Evolutionary conservation across 2,888 invertebrate genomes (phyloP), one percentile per base, ranked within the genome.

Genomic region (Halictus ligatus): DNA sequence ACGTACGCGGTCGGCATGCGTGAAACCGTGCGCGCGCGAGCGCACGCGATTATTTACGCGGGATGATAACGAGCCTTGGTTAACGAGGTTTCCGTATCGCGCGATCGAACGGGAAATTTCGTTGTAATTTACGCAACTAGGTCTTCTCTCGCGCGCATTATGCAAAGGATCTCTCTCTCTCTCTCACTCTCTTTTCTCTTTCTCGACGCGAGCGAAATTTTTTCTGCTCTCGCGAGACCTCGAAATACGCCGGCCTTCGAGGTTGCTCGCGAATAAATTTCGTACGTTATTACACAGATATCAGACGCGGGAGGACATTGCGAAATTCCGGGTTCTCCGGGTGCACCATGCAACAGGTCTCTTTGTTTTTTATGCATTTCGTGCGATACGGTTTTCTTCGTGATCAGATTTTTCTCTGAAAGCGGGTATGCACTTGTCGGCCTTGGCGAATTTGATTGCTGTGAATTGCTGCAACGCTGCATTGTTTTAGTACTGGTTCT

Each of bases 31-130:
- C 73, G 64, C 25, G 48, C 50, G 64, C 75, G 80, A 35, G 35
- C 73, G 54, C 75, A 60, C 21, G 13, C 58, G 72, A 78, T 81
- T 81, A 81, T 81, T 81, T 81, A 78, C 73, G 50, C 78, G 77
- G 25, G 64, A 60, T 50, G 78, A 78, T 78, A 81, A 81, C 81
- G 78, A 81, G 78, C 50, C 13, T n/a, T 58, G 76, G 76, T 76
- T 81, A 76, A 81, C 81, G 81, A 76, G 71, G n/a, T 54, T 67
- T 46, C 72, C 72, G 81, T 81, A 78, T 81, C 81, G 81, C 13
- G 21, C 78, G 40, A 81, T 81, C 80, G 80, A 80, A 76, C 75
- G 71, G 67, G 71, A 76, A 81, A 71, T 71, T 81, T 81, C 54
- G 76, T 71, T 43, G 76, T 58, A 71, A 81, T 81, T 81, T 76